Percentiles rank a stretch among this genome's conserved stretches.
phyloP scores from a whole-genome alignment of 2,113 vertebrate species.

The Urocitellus parryii region DNA sequence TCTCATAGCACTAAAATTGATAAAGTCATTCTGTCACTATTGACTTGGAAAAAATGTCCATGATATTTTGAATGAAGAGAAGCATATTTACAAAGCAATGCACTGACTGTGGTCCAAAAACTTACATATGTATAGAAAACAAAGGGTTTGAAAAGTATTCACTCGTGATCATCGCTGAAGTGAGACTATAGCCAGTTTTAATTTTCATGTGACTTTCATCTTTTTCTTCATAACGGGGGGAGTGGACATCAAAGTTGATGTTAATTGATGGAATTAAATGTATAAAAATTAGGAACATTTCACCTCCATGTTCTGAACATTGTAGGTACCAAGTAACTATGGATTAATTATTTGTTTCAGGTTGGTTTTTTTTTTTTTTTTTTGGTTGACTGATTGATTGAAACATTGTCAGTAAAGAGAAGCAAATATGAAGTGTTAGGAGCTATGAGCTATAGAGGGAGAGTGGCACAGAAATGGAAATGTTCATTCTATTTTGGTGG shows the following conservation, averaged over 20 bases:
- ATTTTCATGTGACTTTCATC: constrained; percentile 22
- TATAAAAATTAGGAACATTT: constrained; percentile 6
- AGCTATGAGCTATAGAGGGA: neutral
- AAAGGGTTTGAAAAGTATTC: constrained; percentile 43
- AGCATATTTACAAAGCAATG: constrained; percentile 22
- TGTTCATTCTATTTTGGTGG: constrained; percentile 34
- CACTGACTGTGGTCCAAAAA: neutral
- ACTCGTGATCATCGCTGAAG: constrained; percentile 27
- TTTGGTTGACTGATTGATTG: neutral
- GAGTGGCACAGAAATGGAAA: neutral
- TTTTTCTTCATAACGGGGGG: neutral
- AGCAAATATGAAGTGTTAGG: neutral
- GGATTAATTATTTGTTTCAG: neutral
- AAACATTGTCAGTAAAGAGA: constrained; percentile 6
- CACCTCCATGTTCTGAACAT: neutral
- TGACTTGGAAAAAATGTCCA: neutral
- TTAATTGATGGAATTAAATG: constrained; percentile 58
- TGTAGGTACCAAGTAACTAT: neutral
- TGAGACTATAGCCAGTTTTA: constrained; percentile 32
- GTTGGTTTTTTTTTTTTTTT: neutral
- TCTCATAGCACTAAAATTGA: constrained; percentile 37
- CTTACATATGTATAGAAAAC: constrained; percentile 39
- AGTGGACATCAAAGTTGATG: neutral
- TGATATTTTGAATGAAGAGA: constrained; percentile 48
- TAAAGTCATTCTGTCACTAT: neutral